Percentiles rank a stretch among this genome's conserved stretches.
These are phyloP conservation scores for Chironex yamaguchii DNA, from an alignment of 30 jellyfish, hydroid and myxozoan genomes.

Conservation along the genomic window DNA sequence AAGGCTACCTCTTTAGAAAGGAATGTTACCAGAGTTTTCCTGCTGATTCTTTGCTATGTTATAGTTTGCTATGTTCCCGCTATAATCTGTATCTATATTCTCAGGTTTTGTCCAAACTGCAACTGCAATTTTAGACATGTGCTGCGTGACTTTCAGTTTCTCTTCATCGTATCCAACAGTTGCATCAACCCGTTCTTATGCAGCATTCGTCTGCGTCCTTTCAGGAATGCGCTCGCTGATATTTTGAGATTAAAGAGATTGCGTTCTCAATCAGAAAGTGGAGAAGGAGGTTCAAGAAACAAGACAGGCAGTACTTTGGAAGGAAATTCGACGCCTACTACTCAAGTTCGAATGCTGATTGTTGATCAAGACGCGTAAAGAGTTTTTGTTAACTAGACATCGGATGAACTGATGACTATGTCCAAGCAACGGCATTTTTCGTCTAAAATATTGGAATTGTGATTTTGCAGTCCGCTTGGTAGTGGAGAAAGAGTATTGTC, in stretches of 20 bases:
- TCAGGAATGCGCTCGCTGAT: conserved; percentile 73
- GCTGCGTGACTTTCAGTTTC: conserved; percentile 85
- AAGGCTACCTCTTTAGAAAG: conserved; percentile 30
- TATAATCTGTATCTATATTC: conserved; percentile 71
- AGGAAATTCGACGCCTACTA: no score
- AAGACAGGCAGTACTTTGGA: not conserved
- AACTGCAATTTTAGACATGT: conserved; percentile 87
- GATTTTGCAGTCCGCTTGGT: no score
- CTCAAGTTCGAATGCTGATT: no score
- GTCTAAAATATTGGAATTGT: no score
- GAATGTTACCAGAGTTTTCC: conserved; percentile 68
- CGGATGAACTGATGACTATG: no score
- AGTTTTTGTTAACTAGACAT: no score
- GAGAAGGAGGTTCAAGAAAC: not conserved
- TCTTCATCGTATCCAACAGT: conserved; percentile 81
- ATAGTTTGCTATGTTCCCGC: conserved; percentile 87
- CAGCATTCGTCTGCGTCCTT: conserved; percentile 88
- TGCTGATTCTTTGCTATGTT: conserved; percentile 62
- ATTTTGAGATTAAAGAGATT: conserved; percentile 27
- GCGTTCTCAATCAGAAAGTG: not conserved
- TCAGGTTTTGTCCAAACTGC: conserved; percentile 83
- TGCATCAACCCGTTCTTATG: conserved; percentile 88
- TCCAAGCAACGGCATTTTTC: no score
- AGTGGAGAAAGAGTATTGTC: no score
- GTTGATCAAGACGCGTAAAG: no score